phyloP scores from a whole-genome alignment of 2,113 vertebrate species.

The Notiomystis cincta region DNA sequence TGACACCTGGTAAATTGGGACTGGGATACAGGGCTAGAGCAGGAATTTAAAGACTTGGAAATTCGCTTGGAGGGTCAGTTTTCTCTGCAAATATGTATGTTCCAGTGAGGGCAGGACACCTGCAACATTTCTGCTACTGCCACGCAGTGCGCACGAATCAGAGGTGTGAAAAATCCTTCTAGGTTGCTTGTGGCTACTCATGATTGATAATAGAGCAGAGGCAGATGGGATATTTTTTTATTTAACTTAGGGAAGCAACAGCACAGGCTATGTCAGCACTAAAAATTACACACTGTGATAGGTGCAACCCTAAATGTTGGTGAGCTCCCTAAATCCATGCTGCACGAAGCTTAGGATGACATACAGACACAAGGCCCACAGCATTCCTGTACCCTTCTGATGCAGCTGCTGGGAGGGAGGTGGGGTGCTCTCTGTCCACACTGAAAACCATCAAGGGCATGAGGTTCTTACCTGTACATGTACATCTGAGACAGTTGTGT shows the following conservation, averaged over 20 bases:
- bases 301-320: not conserved
- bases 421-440: not conserved
- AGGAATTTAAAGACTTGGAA: not conserved
- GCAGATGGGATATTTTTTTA: not conserved
- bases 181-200: not conserved
- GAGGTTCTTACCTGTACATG: not conserved
- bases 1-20: not conserved
- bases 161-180: not conserved
- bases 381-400: not conserved
- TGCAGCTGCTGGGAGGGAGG: not conserved
- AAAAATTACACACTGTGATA: not conserved
- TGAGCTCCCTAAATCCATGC: not conserved
- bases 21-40: not conserved
- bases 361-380: not conserved
- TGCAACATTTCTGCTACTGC: not conserved
- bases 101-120: not conserved
- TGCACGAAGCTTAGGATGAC: not conserved
- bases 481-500: not conserved
- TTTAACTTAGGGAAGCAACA: not conserved
- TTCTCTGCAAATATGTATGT: not conserved
- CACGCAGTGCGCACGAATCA: not conserved
- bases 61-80: not conserved
- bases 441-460: not conserved
- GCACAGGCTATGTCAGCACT: not conserved
- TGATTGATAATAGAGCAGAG: not conserved